Base-by-base conservation (phyloP, 2,888 invertebrate genomes). In the Tinea semifulvella region DNA sequence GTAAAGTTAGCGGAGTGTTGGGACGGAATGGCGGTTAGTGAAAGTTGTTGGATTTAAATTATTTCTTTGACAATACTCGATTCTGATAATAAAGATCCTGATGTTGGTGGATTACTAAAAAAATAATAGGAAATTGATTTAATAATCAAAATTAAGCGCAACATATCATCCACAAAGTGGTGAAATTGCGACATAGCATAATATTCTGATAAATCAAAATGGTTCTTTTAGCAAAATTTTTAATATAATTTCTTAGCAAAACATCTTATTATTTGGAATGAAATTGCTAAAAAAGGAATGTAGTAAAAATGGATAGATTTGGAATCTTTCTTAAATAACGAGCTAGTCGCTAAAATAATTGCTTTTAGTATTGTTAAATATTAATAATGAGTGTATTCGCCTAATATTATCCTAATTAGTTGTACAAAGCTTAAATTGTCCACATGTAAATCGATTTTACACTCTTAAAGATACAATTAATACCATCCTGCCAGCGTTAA, bases 131-230 rank as follows among this genome's bases (percentile, higher is more conserved):
- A 56, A 76, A 79, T 65, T n/a, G n/a, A n/a, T n/a, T n/a, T n/a
- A n/a, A n/a, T 25, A n/a, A 22, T 40, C 13, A 5, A 13, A 19
- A 40, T 31, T 18, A 42, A 60, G 63, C 66, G 51, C 50, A 56
- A 76, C 77, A 75, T 77, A 77, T 80, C 79, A 65, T 65, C 77
- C 75, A 76, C 77, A 55, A 56, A 77, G 77, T 76, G 77, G 77
- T 63, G 64, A 61, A 63, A 61, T 63, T 49, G 40, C 40, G 22
- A 11, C 4, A 19, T 39, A 39, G 20, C 16, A 40, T 17, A 40
- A 17, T 13, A n/a, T n/a, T n/a, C n/a, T n/a, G 6, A 38, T 8
- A 38, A 38, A 38, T 4, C 4, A 36, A 36, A 5, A 35, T 16
- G 35, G 26, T 14, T 8, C 14, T 10, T 10, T 10, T 40, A 40